A percentile compares a stretch with the other conserved stretches of the same genome.
Conservation (phyloP, 2,888 invertebrate genomes). For the Craniophora ligustri region DNA sequence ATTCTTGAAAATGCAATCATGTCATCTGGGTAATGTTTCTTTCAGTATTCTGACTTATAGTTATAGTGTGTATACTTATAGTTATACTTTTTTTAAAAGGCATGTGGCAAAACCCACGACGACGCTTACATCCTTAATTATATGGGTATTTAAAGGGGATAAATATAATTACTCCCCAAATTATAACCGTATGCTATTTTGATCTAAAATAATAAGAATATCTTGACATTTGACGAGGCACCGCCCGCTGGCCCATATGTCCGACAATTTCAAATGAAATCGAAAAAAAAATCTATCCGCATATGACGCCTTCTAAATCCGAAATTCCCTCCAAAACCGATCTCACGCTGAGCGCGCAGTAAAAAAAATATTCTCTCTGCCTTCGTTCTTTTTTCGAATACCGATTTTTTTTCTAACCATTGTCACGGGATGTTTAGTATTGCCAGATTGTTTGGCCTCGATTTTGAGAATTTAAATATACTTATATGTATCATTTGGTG, state of each 20-base stretch:
- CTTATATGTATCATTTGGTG: slow-evolving; percentile 43
- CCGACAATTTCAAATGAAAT: slow-evolving; percentile 59
- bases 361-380: slow-evolving; percentile 71
- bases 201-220: slow-evolving; percentile 45
- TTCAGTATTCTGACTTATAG: no score
- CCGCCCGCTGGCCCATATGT: slow-evolving; percentile 59
- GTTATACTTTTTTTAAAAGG: no score
- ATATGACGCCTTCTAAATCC: slow-evolving; percentile 85
- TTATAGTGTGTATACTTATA: no score
- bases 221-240: slow-evolving; percentile 51
- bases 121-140: neutral
- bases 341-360: slow-evolving; percentile 83
- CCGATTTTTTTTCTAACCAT: slow-evolving; percentile 67
- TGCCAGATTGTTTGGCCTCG: slow-evolving; percentile 46
- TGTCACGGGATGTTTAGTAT: slow-evolving; percentile 65
- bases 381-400: slow-evolving; percentile 77
- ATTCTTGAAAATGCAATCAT: no score
- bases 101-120: no score
- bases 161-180: slow-evolving; percentile 37
- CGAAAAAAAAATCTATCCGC: slow-evolving; percentile 66
- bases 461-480: slow-evolving; percentile 40
- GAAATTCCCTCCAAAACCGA: slow-evolving; percentile 83
- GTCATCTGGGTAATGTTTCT: no score
- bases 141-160: slow-evolving; percentile 10
- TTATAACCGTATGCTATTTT: slow-evolving; percentile 44